Conservation (phyloP, 92 coral and sea anemone genomes). For the Umimayanthus chanpuru region DNA sequence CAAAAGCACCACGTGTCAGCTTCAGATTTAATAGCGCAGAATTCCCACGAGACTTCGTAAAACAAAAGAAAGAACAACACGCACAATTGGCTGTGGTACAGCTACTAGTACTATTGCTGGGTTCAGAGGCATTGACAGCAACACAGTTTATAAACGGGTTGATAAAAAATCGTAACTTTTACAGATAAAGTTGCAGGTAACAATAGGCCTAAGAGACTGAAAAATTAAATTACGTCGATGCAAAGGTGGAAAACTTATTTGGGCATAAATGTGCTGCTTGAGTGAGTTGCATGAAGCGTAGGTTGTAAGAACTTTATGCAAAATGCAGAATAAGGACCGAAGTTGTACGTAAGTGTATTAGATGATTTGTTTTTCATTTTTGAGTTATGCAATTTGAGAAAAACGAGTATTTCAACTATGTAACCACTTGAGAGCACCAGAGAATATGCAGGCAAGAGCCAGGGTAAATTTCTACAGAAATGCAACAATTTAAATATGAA, state of each 20-base stretch:
- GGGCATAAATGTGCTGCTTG: not conserved
- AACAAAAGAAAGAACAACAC: not conserved
- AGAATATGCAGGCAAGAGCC: no score
- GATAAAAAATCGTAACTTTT: not conserved
- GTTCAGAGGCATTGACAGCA: not conserved
- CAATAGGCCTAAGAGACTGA: not conserved
- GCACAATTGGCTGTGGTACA: no score
- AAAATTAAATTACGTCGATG: no score
- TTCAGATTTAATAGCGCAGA: not conserved
- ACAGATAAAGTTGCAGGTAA: not conserved
- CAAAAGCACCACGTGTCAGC: slow-evolving; percentile 1
- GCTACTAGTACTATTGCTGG: not conserved
- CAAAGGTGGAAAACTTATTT: not conserved
- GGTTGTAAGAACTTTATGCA: not conserved
- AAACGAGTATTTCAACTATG: not conserved
- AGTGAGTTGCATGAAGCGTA: not conserved
- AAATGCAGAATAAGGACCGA: not conserved
- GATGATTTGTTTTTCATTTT: not conserved
- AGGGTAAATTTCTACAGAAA: no score
- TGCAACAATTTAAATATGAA: not conserved
- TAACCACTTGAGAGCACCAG: not conserved
- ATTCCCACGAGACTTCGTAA: not conserved
- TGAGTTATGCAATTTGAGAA: slow-evolving; percentile 16
- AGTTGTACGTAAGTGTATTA: not conserved
- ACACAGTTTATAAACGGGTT: not conserved